Evolutionary conservation across 2,113 vertebrate species (phyloP), one percentile per base, ranked within the genome.

Genomic region (Aldabrachelys gigantea): DNA sequence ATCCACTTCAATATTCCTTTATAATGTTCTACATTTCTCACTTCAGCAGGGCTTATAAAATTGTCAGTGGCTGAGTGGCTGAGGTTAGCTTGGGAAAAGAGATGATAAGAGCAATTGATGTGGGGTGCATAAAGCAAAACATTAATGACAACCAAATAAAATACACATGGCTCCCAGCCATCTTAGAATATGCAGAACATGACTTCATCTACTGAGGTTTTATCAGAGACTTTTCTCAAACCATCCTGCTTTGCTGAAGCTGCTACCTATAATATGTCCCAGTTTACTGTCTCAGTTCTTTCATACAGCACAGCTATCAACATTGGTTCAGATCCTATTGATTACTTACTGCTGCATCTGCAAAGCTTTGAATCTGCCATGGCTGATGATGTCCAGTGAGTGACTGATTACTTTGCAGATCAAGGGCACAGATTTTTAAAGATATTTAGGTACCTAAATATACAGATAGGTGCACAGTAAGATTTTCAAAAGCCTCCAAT

Each of bases 341-440:
- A 69, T 96, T 92, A 87, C 89, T 93, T 93, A 91, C 78, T 80
- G 92, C 47, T 29, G 54, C 76, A 93, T 79, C 83, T 95, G 88
- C 81, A 91, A 91, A 87, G 93, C 50, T 89, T 88, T 87, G 94
- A 83, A 88, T 93, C 84, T 90, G 76, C 80, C 75, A 76, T 85
- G 65, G 83, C 41, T 84, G 82, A 88, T 82, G 82, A 89, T 44
- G 5, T 29, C 56, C 85, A 91, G n/a, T 7, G n/a, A 95, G 82
- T 27, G 88, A 69, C 54, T 62, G 59, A 92, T 76, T 85, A n/a
- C 52, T 94, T 90, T 89, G 21, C 86, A 92, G 69, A 90, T 52
- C 92, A 92, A 72, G 81, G 65, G 59, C n/a, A 47, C 1, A 8
- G 8, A 47, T 89, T 80, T 93, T 38, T 80, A 83, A 76, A 78